Percentiles rank a stretch among this genome's conserved stretches.
These are phyloP conservation scores for Salmo trutta DNA, from an alignment of 2,797 vertebrate species.

Conservation along the genomic window DNA sequence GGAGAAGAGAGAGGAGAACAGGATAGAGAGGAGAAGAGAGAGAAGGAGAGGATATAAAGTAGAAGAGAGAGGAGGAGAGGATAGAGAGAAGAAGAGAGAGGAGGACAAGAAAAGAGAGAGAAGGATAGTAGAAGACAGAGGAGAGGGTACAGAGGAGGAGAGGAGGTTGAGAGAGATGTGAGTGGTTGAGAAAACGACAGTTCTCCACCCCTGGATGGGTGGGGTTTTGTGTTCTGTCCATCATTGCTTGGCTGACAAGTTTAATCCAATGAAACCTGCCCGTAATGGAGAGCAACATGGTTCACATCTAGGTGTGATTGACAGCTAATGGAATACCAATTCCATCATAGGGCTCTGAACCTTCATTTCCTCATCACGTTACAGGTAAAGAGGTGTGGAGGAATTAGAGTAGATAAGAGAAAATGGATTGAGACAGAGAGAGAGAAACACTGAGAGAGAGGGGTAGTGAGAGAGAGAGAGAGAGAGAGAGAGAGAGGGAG, in stretches of 20 bases:
- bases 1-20: neutral
- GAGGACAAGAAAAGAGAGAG: neutral
- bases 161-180: conserved; percentile 39
- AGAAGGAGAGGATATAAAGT: neutral
- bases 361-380: conserved; percentile 43
- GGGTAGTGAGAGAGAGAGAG: conserved; percentile 4
- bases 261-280: conserved; percentile 31
- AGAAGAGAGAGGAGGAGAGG: neutral
- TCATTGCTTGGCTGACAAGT: conserved; percentile 49
- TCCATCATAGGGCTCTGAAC: conserved; percentile 42
- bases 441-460: neutral
- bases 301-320: conserved; percentile 53
- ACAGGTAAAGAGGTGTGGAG: conserved; percentile 10
- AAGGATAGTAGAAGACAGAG: neutral
- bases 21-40: neutral
- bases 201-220: conserved; percentile 45
- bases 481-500: neutral
- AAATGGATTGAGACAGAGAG: conserved; percentile 22
- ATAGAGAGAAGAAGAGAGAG: neutral
- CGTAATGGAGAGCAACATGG: conserved; percentile 40
- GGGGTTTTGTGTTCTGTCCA: conserved; percentile 60
- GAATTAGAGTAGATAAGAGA: conserved; percentile 22
- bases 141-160: conserved; percentile 7
- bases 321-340: conserved; percentile 55
- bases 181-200: conserved; percentile 37